phyloP scores from a whole-genome alignment of 2,113 vertebrate genomes.

The Centrocercus urophasianus region DNA sequence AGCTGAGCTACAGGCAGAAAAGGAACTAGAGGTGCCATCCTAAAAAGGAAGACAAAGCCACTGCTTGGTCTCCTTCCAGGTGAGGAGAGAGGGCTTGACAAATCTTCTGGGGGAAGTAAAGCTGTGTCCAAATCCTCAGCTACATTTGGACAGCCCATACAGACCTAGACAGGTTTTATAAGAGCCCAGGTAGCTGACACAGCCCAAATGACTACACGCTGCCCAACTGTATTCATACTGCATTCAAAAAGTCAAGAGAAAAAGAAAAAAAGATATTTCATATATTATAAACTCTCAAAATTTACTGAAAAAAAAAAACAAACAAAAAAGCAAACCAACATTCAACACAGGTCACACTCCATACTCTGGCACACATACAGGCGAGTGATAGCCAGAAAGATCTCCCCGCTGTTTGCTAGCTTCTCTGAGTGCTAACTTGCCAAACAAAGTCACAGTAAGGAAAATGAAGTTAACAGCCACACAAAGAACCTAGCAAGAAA shows the following conservation, averaged over 20 bases:
- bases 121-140: not conserved
- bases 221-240: rapidly evolving
- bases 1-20: not conserved
- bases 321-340: no score
- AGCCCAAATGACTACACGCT: not conserved
- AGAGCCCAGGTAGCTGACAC: not conserved
- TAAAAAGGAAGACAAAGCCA: not conserved
- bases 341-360: not conserved
- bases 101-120: not conserved
- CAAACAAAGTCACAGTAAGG: not conserved
- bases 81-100: not conserved
- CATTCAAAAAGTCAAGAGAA: not conserved
- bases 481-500: not conserved
- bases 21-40: not conserved
- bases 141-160: not conserved
- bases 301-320: not conserved
- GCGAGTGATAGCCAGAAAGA: not conserved
- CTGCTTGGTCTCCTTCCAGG: no score
- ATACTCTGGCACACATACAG: not conserved
- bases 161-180: not conserved
- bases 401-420: not conserved
- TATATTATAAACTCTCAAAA: not conserved
- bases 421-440: not conserved
- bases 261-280: not conserved
- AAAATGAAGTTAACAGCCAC: not conserved